Evolutionary conservation across 2,797 vertebrate genomes (phyloP).

Genomic region (Acrossocheilus wenchowensis): DNA sequence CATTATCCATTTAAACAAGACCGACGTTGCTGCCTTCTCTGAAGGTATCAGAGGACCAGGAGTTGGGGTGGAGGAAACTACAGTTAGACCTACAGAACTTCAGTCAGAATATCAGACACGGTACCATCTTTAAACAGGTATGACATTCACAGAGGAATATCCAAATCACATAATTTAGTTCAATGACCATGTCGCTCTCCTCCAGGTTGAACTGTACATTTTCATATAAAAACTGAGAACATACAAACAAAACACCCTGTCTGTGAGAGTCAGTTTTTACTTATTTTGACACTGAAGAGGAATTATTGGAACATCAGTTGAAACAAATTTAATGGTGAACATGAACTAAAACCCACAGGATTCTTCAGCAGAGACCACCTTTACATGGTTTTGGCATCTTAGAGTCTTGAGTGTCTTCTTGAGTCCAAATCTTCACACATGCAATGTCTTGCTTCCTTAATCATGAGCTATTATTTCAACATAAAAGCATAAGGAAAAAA

Average conservation of each 20-base stretch:
- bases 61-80: slow-evolving; percentile 49
- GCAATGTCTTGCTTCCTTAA: slow-evolving; percentile 12
- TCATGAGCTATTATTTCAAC: slow-evolving; percentile 33
- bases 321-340: slow-evolving; percentile 58
- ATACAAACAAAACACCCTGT: slow-evolving; percentile 85
- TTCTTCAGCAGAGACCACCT: slow-evolving; percentile 20
- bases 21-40: slow-evolving; percentile 76
- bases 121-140: slow-evolving; percentile 84
- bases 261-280: slow-evolving; percentile 73
- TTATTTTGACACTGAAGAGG: slow-evolving; percentile 68
- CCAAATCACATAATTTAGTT: slow-evolving; percentile 60
- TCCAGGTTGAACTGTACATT: slow-evolving; percentile 77
- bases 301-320: slow-evolving; percentile 37
- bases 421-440: slow-evolving; percentile 34
- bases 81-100: slow-evolving; percentile 60
- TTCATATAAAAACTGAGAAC: slow-evolving; percentile 82
- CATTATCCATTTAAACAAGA: slow-evolving; percentile 82
- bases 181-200: slow-evolving; percentile 70
- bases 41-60: slow-evolving; percentile 73
- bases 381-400: slow-evolving; percentile 38
- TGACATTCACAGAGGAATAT: slow-evolving; percentile 81
- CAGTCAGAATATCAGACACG: slow-evolving; percentile 79
- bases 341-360: slow-evolving; percentile 31
- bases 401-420: slow-evolving; percentile 5
- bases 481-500: slow-evolving; percentile 12